Base-by-base conservation (phyloP, 2,797 vertebrate genomes). In the Tapirus indicus region DNA sequence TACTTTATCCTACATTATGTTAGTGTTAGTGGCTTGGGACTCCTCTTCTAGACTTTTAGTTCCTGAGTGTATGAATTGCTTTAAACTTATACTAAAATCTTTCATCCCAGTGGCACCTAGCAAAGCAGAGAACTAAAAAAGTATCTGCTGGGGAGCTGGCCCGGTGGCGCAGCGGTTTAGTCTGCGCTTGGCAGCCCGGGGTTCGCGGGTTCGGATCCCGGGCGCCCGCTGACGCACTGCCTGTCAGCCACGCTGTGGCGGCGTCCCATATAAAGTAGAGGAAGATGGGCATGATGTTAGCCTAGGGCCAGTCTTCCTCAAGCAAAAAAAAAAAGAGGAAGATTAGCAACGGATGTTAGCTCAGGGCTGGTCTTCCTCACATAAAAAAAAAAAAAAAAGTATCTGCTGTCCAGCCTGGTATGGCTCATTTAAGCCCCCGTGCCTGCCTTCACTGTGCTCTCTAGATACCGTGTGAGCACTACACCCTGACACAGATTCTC, bases 1-100 rank as follows among this genome's bases (percentile, higher is more conserved):
- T 14, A 54, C 35, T 87, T 78, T 23, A 58, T 32, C 75, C 83
- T 64, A 60, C 25, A 60, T 27, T 83, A 2, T 7, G 52, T 66
- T 44, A 74, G 32, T 3, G 2, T 44, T 60, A 54, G 38, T 60
- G n/a, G 72, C 54, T 88, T 97, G 69, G 69, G 69, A 58, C 2
- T 49, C 82, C 75, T 47, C 2, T 56, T 77, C 75, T 41, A n/a
- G 62, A 83, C 27, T 88, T 64, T 77, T 35, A 66, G 56, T 5
- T 88, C 27, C 38, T 62, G 13, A 38, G 29, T 66, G 13, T 79
- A 93, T 5, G 11, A 88, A 88, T 1, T 41, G 35, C 29, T 52
- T 95, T 64, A 47, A 97, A 71, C 1, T 49, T 72, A 62, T 66
- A 89, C 20, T 86, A 60, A 90, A 91, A 87, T 64, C 47, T 71